Evolutionary conservation across 2,797 vertebrate genomes (phyloP), one percentile per base, ranked within the genome.

Genomic region (Microctenopoma lineatum): DNA sequence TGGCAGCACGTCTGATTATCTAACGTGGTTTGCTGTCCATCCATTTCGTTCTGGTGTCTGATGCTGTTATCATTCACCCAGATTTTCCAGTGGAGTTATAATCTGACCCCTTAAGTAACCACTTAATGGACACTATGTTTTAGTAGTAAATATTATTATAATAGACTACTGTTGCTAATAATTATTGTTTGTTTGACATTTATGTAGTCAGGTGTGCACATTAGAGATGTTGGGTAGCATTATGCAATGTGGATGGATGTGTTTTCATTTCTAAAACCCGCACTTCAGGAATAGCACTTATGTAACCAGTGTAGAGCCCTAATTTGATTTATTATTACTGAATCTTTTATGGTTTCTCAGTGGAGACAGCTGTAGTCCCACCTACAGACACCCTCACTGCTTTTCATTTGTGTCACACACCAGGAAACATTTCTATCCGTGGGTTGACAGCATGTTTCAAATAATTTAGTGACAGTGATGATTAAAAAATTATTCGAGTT

Each of bases 1-100:
- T 77, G 79, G 66, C 70, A 84, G 62, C 0, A 18, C 14, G 16
- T 53, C 60, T 52, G 66, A 68, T 83, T 75, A 80, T 84, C 70
- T 79, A 77, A 62, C 79, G 58, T 48, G 48, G 41, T 72, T 73
- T 65, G 46, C 58, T 26, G 15, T 44, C 52, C 59, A 66, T 68
- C 65, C 65, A 10, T 71, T 29, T 63, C 54, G 69, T 71, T 56
- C 67, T 56, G 65, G 13, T 62, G 59, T 75, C 59, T 56, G 66
- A 70, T 12, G 0, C 39, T 44, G 52, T 71, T 81, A 65, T 63
- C 39, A 5, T 70, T 73, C 55, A 32, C 8, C 26, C 69, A 66
- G 18, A 73, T 73, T 67, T 79, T 79, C 62, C 44, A 55, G 55
- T 54, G 66, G 61, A 54, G 21, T 70, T 41, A 48, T 56, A 66